Conservation (phyloP, 2,113 vertebrate species). For the Meles meles region DNA sequence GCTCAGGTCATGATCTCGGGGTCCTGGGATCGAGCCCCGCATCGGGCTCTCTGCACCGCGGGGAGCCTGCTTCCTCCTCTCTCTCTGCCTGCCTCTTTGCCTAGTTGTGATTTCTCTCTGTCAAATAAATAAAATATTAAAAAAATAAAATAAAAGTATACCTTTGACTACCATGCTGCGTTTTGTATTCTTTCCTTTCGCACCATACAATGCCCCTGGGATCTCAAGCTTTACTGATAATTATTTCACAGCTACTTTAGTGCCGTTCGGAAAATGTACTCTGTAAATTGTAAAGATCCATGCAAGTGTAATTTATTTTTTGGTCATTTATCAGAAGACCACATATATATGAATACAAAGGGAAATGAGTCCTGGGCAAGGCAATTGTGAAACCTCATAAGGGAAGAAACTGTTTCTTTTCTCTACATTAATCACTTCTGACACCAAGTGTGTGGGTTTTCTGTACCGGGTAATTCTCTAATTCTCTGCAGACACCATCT, state of each 20-base stretch:
- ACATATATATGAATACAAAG: not conserved
- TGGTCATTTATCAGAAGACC: not conserved
- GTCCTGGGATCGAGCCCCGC: too few relatives aligned
- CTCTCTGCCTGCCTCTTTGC: too few relatives aligned
- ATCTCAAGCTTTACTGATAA: not conserved
- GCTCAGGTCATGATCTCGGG: too few relatives aligned
- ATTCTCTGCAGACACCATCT: not conserved
- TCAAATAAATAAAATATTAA: too few relatives aligned
- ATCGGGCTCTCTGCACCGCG: too few relatives aligned
- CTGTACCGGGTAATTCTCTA: not conserved
- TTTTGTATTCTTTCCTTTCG: not conserved
- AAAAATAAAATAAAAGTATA: not conserved
- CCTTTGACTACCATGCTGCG: not conserved
- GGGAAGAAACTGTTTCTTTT: not conserved
- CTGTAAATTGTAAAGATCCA: not conserved
- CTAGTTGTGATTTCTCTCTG: too few relatives aligned
- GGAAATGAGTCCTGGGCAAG: not conserved
- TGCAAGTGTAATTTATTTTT: not conserved
- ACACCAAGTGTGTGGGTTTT: not conserved
- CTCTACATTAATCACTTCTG: not conserved
- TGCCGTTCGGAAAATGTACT: not conserved
- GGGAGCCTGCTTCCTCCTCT: too few relatives aligned
- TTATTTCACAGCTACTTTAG: not conserved
- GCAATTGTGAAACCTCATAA: not conserved
- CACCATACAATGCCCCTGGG: not conserved